These are phyloP conservation scores for Lutra lutra DNA, from an alignment of 2,797 vertebrate species.

Conservation along the genomic window DNA sequence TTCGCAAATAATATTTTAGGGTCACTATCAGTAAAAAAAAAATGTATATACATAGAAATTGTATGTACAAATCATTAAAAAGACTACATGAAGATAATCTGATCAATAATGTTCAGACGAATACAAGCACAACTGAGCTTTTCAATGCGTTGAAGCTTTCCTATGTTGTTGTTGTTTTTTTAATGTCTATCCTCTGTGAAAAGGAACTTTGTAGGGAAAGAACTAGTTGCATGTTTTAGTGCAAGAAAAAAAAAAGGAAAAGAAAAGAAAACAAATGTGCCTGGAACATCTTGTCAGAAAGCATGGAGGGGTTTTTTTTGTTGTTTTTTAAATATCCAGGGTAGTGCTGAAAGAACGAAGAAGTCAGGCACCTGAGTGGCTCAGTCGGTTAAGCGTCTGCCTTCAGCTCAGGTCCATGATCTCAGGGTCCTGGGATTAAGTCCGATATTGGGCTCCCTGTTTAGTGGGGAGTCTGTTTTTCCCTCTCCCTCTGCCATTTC, in stretches of 20 bases:
- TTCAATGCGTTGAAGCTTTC: background rate
- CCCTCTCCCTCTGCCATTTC: background rate
- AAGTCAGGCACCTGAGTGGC: background rate
- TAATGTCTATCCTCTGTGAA: background rate
- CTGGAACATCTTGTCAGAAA: conserved; percentile 25
- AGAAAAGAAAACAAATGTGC: background rate
- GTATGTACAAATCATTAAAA: background rate
- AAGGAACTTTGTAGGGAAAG: background rate
- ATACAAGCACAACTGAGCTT: background rate
- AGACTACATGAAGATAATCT: background rate
- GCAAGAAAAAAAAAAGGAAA: background rate
- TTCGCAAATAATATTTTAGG: conserved; percentile 1
- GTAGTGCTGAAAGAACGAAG: background rate
- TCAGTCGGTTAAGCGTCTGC: background rate
- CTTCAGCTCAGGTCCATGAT: background rate
- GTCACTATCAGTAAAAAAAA: background rate
- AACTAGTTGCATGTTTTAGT: background rate
- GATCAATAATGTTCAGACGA: background rate
- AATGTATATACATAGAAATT: background rate
- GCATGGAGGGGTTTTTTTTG: background rate
- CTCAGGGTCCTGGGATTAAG: background rate
- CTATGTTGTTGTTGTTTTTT: background rate
- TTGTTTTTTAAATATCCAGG: background rate
- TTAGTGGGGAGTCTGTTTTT: background rate
- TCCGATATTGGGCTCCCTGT: background rate